A percentile compares a stretch with the other conserved stretches of the same genome.
These are phyloP conservation scores for Coptotermes formosanus DNA, from an alignment of 1,140 invertebrate species.

Conservation along the genomic window DNA sequence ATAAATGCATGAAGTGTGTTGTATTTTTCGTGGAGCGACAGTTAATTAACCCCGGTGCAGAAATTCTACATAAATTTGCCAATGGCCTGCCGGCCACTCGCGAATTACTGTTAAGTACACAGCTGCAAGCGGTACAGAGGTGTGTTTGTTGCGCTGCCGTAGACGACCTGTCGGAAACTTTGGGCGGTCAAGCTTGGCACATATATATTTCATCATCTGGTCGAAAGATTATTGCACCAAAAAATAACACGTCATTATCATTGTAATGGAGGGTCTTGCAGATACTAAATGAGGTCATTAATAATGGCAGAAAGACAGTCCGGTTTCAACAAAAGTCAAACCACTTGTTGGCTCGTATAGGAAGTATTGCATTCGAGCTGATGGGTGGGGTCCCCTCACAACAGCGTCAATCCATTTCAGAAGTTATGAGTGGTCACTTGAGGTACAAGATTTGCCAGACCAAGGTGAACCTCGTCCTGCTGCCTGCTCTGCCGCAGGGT, in stretches of 20 bases:
- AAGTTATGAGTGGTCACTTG: neutral
- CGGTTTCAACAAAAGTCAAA: neutral
- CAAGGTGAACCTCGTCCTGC: neutral
- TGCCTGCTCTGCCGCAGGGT: neutral
- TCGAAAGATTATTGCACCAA: no score
- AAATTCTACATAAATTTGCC: no score
- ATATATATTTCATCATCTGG: no score
- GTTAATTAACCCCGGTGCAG: no score
- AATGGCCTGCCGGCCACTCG: no score
- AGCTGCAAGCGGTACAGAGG: no score
- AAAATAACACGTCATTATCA: neutral
- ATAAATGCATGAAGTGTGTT: no score
- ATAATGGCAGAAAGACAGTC: neutral
- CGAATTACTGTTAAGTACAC: no score
- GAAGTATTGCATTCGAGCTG: neutral
- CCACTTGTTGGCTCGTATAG: neutral
- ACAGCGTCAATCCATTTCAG: neutral
- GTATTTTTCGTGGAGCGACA: no score
- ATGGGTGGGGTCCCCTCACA: neutral
- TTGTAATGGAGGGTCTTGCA: neutral
- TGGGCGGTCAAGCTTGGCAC: no score
- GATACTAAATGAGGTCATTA: neutral
- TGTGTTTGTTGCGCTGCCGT: no score
- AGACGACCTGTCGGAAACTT: no score
- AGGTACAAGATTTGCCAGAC: neutral